phyloP scores from a whole-genome alignment of 2,888 invertebrate genomes.

The Agrilus biguttatus region DNA sequence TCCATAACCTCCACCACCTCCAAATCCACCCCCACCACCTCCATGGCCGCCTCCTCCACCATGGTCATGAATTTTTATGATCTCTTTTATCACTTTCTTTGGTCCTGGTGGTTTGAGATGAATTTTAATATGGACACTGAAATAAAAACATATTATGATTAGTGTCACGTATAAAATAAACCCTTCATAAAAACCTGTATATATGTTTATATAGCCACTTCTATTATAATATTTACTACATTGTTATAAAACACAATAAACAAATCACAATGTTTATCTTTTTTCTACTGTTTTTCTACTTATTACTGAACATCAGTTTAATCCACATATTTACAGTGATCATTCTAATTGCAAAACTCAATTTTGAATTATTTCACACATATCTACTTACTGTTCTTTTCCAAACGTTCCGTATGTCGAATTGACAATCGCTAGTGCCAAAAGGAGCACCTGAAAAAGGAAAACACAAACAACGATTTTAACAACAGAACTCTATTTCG shows the following conservation, averaged over 20 bases:
- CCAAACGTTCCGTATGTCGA: constrained; percentile 16
- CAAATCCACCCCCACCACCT: constrained; percentile 5
- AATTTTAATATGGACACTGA: constrained; percentile 41
- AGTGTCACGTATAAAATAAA: neutral
- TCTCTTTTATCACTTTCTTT: constrained; percentile 28
- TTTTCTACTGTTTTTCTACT: too few species aligned
- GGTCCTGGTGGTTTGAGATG: constrained; percentile 35
- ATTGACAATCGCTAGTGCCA: constrained; percentile 12
- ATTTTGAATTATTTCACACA: neutral
- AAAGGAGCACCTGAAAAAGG: constrained; percentile 13
- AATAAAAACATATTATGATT: constrained; percentile 20
- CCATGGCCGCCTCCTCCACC: constrained; percentile 2
- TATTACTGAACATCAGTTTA: too few species aligned
- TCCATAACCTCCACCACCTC: constrained; percentile 15
- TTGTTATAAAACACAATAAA: neutral
- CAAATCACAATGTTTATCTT: too few species aligned
- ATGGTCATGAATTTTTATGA: constrained; percentile 12
- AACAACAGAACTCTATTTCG: too few species aligned
- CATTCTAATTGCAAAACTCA: neutral
- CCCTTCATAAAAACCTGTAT: too few species aligned
- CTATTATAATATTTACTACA: too few species aligned
- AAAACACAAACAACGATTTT: neutral
- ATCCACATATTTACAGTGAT: neutral
- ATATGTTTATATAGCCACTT: too few species aligned
- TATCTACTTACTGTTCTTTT: constrained; percentile 21